phyloP scores from a whole-genome alignment of 2,113 vertebrate species.

The Chunga burmeisteri region DNA sequence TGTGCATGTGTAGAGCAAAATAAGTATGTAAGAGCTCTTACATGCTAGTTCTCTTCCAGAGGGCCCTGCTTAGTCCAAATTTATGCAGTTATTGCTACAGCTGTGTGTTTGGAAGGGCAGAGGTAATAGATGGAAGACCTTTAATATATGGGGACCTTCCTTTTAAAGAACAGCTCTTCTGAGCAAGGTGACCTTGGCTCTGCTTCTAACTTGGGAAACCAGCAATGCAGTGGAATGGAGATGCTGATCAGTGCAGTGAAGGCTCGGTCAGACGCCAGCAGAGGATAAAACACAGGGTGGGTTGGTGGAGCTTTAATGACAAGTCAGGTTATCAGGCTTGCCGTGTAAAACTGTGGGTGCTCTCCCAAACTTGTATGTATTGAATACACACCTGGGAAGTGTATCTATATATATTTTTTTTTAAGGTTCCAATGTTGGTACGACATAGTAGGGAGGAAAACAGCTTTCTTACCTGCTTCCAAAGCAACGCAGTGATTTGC shows the following conservation, averaged over 20 bases:
- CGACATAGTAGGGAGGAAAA: accelerated
- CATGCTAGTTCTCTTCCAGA: not conserved
- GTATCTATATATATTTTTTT: accelerated
- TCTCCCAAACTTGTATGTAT: not conserved
- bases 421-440: not conserved
- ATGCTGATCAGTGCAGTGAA: not conserved
- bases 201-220: not conserved
- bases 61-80: not conserved
- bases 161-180: not conserved
- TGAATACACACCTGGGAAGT: not conserved
- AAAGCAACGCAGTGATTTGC: not conserved
- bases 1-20: not conserved
- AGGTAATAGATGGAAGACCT: not conserved
- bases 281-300: not conserved
- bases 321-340: not conserved
- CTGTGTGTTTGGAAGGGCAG: not conserved
- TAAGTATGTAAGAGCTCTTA: not conserved
- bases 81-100: not conserved
- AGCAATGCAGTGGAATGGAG: not conserved
- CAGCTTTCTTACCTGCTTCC: not conserved
- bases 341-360: accelerated
- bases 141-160: not conserved
- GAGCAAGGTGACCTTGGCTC: slow-evolving; percentile 2
- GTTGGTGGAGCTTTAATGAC: not conserved
- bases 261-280: not conserved